phyloP scores from a whole-genome alignment of 2,113 vertebrate species.

The Gulo gulo region DNA sequence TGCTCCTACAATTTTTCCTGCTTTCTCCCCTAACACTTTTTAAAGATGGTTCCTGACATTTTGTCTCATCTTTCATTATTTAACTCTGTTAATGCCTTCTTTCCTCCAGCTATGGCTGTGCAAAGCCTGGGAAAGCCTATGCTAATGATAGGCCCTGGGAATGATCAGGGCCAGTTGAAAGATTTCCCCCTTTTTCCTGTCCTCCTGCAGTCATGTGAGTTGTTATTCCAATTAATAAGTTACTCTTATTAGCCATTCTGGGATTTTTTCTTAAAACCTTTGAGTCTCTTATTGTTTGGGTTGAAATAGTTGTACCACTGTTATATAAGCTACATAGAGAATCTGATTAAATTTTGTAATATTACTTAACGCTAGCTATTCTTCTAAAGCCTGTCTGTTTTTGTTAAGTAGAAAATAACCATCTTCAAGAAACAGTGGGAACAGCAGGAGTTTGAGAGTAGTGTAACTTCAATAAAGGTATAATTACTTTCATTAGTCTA shows the following conservation, averaged over 20 bases:
- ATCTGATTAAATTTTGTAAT: slow-evolving; percentile 58
- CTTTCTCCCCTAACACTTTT: background rate
- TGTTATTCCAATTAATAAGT: slow-evolving; percentile 45
- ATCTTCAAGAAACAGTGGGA: slow-evolving; percentile 61
- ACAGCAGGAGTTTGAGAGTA: slow-evolving; percentile 33
- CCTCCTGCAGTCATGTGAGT: background rate
- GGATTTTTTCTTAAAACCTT: background rate
- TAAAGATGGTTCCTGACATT: background rate
- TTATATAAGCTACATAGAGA: slow-evolving; percentile 32
- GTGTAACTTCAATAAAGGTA: slow-evolving; percentile 53
- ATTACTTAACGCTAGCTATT: slow-evolving; percentile 37
- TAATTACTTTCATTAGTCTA: slow-evolving; percentile 66
- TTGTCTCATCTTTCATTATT: background rate
- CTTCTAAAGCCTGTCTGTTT: slow-evolving; percentile 54
- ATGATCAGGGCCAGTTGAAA: background rate
- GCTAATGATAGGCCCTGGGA: background rate
- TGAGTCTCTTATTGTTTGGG: slow-evolving; percentile 46
- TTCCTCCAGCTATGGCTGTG: background rate
- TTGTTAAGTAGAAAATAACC: slow-evolving; percentile 67
- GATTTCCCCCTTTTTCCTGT: background rate
- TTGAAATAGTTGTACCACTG: slow-evolving; percentile 37
- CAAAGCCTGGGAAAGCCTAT: background rate
- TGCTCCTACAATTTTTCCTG: background rate
- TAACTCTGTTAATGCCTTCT: background rate
- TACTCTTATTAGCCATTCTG: slow-evolving; percentile 31